These are phyloP conservation scores for Sipha maydis DNA, from an alignment of 2,888 invertebrate species.

Conservation along the genomic window DNA sequence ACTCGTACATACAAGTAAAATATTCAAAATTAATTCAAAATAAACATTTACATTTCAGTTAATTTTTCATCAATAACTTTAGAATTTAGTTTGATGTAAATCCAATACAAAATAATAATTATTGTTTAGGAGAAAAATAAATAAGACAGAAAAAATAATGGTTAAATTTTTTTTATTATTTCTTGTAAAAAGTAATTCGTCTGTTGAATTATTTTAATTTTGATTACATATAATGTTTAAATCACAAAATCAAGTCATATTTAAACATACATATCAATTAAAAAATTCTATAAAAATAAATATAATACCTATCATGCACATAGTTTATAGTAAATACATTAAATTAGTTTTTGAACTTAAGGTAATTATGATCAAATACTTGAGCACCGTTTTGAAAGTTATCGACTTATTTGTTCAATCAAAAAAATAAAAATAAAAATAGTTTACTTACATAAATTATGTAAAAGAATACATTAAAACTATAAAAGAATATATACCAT, in stretches of 20 bases:
- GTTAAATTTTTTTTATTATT: too few species aligned
- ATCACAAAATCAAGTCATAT: constrained; percentile 43
- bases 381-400: constrained; percentile 49
- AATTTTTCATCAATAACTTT: too few species aligned
- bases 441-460: constrained; percentile 21
- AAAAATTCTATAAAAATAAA: constrained; percentile 19
- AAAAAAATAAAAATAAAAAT: constrained; percentile 4
- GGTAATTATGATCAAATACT: constrained; percentile 37
- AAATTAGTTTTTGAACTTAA: constrained; percentile 51
- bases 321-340: constrained; percentile 20
- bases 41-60: too few species aligned
- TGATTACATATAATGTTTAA: constrained; percentile 42
- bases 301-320: constrained; percentile 35
- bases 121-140: not conserved
- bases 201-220: constrained; percentile 31
- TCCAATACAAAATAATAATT: too few species aligned
- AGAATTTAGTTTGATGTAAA: too few species aligned
- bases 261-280: constrained; percentile 16
- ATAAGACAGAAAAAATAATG: not conserved
- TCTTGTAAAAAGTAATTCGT: constrained; percentile 9
- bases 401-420: constrained; percentile 34
- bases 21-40: too few species aligned
- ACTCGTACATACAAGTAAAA: too few species aligned
- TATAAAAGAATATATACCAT: constrained; percentile 48
- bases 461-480: constrained; percentile 36